These are phyloP conservation scores for Eurois occulta DNA, from an alignment of 2,888 invertebrate species.

Conservation along the genomic window DNA sequence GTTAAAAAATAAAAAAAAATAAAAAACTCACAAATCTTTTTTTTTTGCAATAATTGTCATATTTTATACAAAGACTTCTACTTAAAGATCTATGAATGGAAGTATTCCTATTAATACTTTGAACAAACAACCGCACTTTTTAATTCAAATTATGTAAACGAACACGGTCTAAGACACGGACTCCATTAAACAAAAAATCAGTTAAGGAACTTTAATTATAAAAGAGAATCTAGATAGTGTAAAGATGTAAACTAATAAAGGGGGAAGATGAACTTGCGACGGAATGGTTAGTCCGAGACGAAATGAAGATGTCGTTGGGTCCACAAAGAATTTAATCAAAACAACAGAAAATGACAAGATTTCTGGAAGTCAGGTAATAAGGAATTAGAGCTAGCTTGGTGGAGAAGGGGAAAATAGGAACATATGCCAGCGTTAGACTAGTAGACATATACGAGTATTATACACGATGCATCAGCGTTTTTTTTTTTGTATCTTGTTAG, in stretches of 20 bases:
- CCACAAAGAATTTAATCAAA: constrained; percentile 59
- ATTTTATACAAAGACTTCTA: background rate
- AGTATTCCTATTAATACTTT: background rate
- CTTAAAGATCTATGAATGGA: background rate
- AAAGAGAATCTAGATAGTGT: constrained; percentile 1
- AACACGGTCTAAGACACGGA: background rate
- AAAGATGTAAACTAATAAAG: constrained; percentile 27
- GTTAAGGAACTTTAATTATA: constrained; percentile 11
- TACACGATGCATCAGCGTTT: background rate
- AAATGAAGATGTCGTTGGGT: constrained; percentile 49
- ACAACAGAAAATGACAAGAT: constrained; percentile 41
- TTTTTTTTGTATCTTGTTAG: background rate
- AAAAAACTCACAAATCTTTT: background rate
- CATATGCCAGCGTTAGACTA: background rate
- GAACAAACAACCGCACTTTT: background rate
- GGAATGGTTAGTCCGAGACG: constrained; percentile 28
- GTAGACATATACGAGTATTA: background rate
- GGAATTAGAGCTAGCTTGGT: constrained; percentile 21
- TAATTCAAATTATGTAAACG: background rate
- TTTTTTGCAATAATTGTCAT: background rate
- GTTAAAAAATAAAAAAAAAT: too few species aligned
- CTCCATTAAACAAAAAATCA: constrained; percentile 9
- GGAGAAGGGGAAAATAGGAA: background rate
- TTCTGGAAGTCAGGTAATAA: constrained; percentile 29
- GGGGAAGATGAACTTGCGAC: constrained; percentile 21